Conservation (phyloP, 2,888 invertebrate genomes). For the Eupithecia pulchellata region DNA sequence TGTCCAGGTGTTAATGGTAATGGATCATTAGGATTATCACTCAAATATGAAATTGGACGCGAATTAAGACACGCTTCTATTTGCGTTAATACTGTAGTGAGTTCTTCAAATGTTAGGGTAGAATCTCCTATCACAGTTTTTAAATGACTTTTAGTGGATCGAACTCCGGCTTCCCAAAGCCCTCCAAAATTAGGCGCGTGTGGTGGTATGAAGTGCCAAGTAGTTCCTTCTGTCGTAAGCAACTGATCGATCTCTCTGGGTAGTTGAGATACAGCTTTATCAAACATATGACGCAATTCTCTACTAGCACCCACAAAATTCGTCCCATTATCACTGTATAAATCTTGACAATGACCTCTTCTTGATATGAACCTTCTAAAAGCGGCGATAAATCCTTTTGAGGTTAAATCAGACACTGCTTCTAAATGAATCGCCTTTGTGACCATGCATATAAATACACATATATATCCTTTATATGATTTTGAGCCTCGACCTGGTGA, state of each 20-base stretch:
- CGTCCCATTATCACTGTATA: not conserved
- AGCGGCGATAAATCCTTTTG: too few relatives aligned
- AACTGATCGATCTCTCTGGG: not conserved
- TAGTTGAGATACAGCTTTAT: not conserved
- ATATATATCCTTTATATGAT: too few relatives aligned
- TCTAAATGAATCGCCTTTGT: too few relatives aligned
- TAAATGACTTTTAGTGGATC: not conserved
- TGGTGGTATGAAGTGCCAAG: not conserved
- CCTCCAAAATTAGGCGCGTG: not conserved
- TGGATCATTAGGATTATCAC: not conserved
- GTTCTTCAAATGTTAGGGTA: not conserved
- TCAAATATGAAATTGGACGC: not conserved
- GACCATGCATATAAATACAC: too few relatives aligned
- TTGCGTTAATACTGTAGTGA: not conserved
- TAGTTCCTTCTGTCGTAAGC: not conserved
- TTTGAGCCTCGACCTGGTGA: too few relatives aligned
- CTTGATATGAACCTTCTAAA: too few relatives aligned
- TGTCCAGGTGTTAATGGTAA: not conserved
- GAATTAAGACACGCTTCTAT: not conserved
- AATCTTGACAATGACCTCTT: too few relatives aligned
- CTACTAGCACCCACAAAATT: not conserved
- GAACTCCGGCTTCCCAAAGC: not conserved
- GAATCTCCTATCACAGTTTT: not conserved
- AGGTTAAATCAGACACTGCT: too few relatives aligned
- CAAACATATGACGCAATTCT: not conserved